A percentile compares a stretch with the other conserved stretches of the same genome.
These are phyloP conservation scores for Rhingia campestris DNA, from an alignment of 2,888 invertebrate species.

Conservation along the genomic window DNA sequence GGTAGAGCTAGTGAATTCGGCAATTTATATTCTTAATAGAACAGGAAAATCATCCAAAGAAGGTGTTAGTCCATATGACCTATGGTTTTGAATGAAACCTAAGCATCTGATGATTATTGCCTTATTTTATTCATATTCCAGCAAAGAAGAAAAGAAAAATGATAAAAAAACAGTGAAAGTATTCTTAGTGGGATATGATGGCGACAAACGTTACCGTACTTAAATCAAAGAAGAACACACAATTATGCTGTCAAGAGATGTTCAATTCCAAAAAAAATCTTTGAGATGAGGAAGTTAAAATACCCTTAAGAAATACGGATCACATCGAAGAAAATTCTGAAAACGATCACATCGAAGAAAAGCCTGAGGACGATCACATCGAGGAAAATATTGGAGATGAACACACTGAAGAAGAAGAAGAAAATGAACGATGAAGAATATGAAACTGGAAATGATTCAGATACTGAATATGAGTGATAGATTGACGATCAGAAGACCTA, in stretches of 20 bases:
- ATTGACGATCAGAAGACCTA: background rate
- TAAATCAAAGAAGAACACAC: conserved; percentile 21
- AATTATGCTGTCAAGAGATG: conserved; percentile 7
- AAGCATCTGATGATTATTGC: conserved; percentile 56
- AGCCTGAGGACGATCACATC: too few relatives aligned
- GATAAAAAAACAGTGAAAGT: conserved; percentile 58
- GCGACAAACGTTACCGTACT: conserved; percentile 31
- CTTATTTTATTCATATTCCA: conserved; percentile 53
- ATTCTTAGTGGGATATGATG: conserved; percentile 56
- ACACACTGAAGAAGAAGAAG: background rate
- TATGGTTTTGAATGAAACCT: conserved; percentile 60
- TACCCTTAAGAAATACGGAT: background rate
- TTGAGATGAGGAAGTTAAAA: background rate
- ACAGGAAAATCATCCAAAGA: conserved; percentile 45
- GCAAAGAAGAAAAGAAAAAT: conserved; percentile 56
- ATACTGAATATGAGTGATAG: conserved; percentile 6
- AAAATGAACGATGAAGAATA: background rate
- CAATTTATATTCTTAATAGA: conserved; percentile 49
- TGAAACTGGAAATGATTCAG: background rate
- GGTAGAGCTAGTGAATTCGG: too few relatives aligned
- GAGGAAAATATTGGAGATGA: background rate
- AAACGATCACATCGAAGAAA: background rate
- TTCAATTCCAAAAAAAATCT: too few relatives aligned
- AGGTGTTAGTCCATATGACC: conserved; percentile 48
- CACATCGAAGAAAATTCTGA: background rate